A percentile compares a stretch with the other conserved stretches of the same genome.
Conservation (phyloP, 2,797 vertebrate species). For the Sibirionetta formosa region DNA sequence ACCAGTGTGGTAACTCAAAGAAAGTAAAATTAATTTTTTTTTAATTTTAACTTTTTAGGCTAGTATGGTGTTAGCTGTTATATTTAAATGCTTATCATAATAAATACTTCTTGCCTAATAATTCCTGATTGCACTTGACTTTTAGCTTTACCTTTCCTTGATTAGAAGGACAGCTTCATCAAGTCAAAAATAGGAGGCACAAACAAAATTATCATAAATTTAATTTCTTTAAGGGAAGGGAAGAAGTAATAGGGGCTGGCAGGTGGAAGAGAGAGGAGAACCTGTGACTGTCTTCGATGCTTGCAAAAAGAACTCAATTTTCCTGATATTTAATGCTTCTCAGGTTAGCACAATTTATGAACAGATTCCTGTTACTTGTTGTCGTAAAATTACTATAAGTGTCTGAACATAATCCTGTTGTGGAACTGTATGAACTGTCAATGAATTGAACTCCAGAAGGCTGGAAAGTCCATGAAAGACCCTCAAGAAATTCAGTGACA, state of each 20-base stretch:
- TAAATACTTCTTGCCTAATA: slow-evolving; percentile 67
- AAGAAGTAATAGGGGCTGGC: not conserved
- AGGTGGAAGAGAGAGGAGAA: not conserved
- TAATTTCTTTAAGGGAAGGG: slow-evolving; percentile 52
- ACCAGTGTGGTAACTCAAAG: not conserved
- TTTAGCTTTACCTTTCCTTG: slow-evolving; percentile 77
- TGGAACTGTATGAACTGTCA: not conserved
- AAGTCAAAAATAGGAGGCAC: slow-evolving; percentile 53
- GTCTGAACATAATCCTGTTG: not conserved
- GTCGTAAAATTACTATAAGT: not conserved
- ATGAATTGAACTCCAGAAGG: not conserved
- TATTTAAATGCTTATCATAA: slow-evolving; percentile 73
- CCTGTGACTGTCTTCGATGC: not conserved
- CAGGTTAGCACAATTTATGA: not conserved
- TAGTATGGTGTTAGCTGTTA: slow-evolving; percentile 55
- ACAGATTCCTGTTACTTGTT: not conserved
- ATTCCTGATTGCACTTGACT: slow-evolving; percentile 83
- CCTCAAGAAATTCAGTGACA: not conserved
- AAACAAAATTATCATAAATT: slow-evolving; percentile 55
- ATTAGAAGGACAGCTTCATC: slow-evolving; percentile 78
- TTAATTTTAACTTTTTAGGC: slow-evolving; percentile 71
- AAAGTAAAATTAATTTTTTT: not conserved
- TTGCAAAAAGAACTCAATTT: not conserved
- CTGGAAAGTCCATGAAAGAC: slow-evolving; percentile 4
- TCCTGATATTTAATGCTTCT: not conserved